Evolutionary conservation across 1,140 invertebrate genomes (phyloP).

Genomic region (Lucilia sericata): DNA sequence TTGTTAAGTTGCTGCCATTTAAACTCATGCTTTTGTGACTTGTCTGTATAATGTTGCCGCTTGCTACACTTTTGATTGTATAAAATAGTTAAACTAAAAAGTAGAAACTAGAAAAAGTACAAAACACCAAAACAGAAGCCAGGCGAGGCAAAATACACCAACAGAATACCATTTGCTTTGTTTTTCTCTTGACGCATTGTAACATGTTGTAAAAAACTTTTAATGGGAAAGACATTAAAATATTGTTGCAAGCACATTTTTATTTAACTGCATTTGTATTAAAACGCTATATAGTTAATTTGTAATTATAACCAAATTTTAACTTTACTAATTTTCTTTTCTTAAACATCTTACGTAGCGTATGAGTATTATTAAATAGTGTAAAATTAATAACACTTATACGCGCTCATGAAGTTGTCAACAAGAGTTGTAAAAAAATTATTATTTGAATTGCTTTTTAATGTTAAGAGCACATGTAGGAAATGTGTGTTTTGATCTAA

Average conservation of each 20-base stretch:
- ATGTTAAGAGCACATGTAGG: too few species aligned
- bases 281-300: neutral
- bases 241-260: neutral
- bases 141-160: neutral
- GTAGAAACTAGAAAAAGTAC: neutral
- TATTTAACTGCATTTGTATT: neutral
- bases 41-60: neutral
- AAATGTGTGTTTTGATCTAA: too few species aligned
- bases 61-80: neutral
- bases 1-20: conserved; percentile 16
- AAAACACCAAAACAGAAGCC: neutral
- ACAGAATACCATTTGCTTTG: neutral
- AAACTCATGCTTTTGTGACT: conserved; percentile 12
- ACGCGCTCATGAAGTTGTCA: neutral
- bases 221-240: neutral
- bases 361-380: neutral
- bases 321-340: neutral
- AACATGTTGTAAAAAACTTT: neutral
- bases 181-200: conserved; percentile 6
- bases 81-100: neutral
- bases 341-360: neutral
- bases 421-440: too few species aligned
- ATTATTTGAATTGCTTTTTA: too few species aligned
- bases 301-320: neutral
- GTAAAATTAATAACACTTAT: neutral